A percentile compares a stretch with the other conserved stretches of the same genome.
Evolutionary conservation across 2,797 vertebrate genomes (phyloP).

Genomic region (Eulemur coronatus): DNA sequence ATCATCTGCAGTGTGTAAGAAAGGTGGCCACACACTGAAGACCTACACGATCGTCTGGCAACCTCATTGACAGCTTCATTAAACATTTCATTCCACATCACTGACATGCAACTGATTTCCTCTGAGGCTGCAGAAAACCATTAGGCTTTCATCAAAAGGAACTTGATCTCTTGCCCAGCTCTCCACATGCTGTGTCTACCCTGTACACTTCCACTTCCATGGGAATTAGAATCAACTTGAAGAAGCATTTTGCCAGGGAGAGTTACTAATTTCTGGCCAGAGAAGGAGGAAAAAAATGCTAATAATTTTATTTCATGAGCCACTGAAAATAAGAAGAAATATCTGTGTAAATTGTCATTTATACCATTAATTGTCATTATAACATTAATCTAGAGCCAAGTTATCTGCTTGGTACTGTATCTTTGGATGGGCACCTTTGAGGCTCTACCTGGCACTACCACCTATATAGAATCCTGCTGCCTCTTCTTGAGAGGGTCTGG

Average conservation of each 20-base stretch:
- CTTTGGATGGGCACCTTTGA: neutral
- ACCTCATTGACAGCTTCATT: neutral
- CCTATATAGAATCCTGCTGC: neutral
- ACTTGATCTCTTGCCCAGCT: neutral
- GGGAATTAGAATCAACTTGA: neutral
- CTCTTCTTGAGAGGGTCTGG: neutral
- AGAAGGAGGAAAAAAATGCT: neutral
- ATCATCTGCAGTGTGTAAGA: neutral
- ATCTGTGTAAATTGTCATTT: neutral
- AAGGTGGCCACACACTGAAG: neutral
- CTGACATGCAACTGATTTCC: slow-evolving; percentile 1
- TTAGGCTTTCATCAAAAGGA: neutral
- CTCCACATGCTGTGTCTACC: neutral
- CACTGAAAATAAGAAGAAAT: neutral
- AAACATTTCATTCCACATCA: neutral
- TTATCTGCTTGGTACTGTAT: neutral
- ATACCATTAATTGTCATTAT: neutral
- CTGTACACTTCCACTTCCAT: neutral
- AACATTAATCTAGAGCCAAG: neutral
- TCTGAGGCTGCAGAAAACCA: neutral
- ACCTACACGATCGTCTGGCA: neutral
- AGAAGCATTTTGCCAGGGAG: neutral
- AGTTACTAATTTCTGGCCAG: neutral
- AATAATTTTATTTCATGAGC: neutral
- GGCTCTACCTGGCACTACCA: neutral